Conservation (phyloP, 1,140 invertebrate species). For the Andricus grossulariae region DNA sequence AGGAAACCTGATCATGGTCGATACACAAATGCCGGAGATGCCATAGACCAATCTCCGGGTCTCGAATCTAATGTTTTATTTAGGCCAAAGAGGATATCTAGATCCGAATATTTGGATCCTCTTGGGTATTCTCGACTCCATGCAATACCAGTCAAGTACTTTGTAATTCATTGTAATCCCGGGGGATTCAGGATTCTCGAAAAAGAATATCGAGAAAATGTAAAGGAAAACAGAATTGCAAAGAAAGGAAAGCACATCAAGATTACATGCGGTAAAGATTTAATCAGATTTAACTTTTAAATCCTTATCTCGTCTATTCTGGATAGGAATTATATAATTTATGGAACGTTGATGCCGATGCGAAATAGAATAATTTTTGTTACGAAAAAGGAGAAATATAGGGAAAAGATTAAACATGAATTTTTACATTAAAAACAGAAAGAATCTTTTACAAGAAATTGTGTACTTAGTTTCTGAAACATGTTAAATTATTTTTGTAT, state of each 20-base stretch:
- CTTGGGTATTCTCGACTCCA: not conserved
- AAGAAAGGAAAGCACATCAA: slow-evolving; percentile 6
- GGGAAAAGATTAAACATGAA: too few species aligned
- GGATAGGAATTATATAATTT: not conserved
- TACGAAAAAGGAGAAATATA: too few species aligned
- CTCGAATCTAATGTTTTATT: slow-evolving; percentile 35
- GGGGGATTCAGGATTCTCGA: slow-evolving; percentile 12
- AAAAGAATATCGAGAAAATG: slow-evolving; percentile 27
- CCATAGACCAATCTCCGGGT: slow-evolving; percentile 15
- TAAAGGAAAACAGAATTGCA: not conserved
- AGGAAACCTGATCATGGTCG: not conserved
- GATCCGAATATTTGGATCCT: slow-evolving; percentile 12
- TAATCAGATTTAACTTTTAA: not conserved
- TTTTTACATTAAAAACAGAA: too few species aligned
- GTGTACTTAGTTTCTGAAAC: not conserved
- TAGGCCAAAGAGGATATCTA: not conserved
- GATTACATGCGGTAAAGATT: not conserved
- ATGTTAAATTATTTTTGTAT: not conserved
- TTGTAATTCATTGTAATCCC: slow-evolving; percentile 10
- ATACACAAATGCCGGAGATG: slow-evolving; percentile 15
- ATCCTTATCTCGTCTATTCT: not conserved
- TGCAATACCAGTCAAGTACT: slow-evolving; percentile 3
- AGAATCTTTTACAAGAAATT: slow-evolving; percentile 41
- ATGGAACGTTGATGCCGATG: not conserved
- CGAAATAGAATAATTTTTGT: too few species aligned